Evolutionary conservation across 2,113 vertebrate genomes (phyloP).

Genomic region (Urocitellus parryii): DNA sequence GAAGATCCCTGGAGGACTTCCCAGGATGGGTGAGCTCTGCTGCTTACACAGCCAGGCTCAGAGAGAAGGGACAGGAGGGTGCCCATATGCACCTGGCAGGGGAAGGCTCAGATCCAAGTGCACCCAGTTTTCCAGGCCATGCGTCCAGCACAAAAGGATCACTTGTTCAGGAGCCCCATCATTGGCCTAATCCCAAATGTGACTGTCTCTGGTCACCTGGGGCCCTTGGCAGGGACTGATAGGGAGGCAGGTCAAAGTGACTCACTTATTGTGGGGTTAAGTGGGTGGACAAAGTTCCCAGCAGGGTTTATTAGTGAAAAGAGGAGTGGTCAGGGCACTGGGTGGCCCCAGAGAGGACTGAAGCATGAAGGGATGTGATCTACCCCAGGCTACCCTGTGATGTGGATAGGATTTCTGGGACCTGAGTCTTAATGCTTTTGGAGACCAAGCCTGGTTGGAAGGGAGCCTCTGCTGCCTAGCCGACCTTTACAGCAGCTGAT

Average conservation of each 20-base stretch:
- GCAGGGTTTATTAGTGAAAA: not conserved
- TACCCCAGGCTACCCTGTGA: not conserved
- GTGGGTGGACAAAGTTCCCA: not conserved
- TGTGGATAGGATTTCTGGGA: not conserved
- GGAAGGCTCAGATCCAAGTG: not conserved
- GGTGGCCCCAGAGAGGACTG: not conserved
- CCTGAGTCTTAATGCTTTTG: not conserved
- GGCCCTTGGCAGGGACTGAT: not conserved
- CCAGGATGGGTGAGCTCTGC: not conserved
- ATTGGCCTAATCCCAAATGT: not conserved
- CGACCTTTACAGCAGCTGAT: too few relatives aligned
- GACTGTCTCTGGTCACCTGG: not conserved
- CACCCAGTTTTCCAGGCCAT: not conserved
- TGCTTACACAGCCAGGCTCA: not conserved
- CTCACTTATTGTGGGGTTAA: fast-evolving
- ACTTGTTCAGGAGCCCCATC: not conserved
- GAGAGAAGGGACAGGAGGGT: not conserved
- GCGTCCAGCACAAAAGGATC: not conserved
- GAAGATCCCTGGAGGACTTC: not conserved
- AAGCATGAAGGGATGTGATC: not conserved
- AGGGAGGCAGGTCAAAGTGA: not conserved
- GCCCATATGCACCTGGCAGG: not conserved
- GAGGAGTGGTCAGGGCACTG: not conserved
- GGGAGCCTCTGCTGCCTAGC: not conserved
- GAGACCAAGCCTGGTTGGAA: not conserved